Base-by-base conservation (phyloP, 1,140 invertebrate genomes). In the Drosophila pruinosa region DNA sequence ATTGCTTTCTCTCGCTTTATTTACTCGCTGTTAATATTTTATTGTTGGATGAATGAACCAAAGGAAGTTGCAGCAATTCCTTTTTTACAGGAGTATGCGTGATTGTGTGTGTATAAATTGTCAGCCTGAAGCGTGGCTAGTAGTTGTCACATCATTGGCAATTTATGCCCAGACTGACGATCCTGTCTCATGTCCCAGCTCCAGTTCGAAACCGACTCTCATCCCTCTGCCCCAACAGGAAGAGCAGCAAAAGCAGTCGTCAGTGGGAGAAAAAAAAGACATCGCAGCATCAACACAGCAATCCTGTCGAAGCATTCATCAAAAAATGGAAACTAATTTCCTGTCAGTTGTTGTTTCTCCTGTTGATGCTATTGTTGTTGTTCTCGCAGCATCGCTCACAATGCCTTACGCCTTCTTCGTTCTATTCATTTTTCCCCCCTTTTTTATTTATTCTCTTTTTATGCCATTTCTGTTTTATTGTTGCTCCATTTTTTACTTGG, bases 321-420 rank as follows among this genome's bases (percentile, higher is more conserved):
- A 89, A 89, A 89, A 89, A 89, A 89, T 89, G 86, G 86, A 89
- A 89, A 89, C 86, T 89, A 89, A 89, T 89, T 89, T 89, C 86
- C 86, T 89, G 86, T 89, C 86, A 89, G 86, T 89, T 86, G 85
- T 89, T 89, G 80, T 85, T 83, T 70, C 68, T 71, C 71, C 31
- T 36, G 10, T 47, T 48, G 36, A 24, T 45, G 38, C 26, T 41
- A 50, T 63, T 50, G 50, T 53, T 54, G 54, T 71, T 75, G 65
- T 53, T 39, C 36, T 41, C 22, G 41, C 28, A 57, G 54, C 34
- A 39, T 78, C 75, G 68, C 59, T 85, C 72, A 79, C 72, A 76
- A 78, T 83, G 77, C 74, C 77, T 86, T 81, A 75, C 82, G 79
- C 74, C 82, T 88, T 81, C 75, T 65, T 72, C 77, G 47, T 75